phyloP scores from a whole-genome alignment of 2,888 invertebrate genomes.

The Brachyptera risi region DNA sequence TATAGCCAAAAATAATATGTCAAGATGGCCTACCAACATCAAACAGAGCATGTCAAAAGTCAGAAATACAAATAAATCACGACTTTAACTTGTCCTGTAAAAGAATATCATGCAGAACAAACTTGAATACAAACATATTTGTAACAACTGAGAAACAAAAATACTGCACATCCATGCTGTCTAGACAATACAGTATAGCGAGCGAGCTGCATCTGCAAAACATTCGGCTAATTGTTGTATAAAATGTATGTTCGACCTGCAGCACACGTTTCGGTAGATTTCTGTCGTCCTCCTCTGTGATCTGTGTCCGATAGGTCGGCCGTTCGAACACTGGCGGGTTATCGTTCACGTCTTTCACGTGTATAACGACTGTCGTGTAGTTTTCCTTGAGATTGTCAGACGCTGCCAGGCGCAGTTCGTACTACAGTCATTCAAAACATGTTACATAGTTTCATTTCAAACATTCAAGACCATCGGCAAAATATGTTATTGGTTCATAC shows the following conservation, averaged over 20 bases:
- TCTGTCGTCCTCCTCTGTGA: conserved; percentile 93
- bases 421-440: too few species aligned
- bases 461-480: too few species aligned
- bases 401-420: conserved; percentile 89
- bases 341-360: conserved; percentile 97
- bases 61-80: too few species aligned
- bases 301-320: conserved; percentile 91
- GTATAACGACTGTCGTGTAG: conserved; percentile 93
- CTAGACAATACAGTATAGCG: too few species aligned
- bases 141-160: neutral
- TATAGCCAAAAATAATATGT: too few species aligned
- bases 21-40: too few species aligned
- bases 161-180: neutral
- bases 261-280: conserved; percentile 90
- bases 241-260: conserved; percentile 55
- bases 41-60: too few species aligned
- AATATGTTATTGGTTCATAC: too few species aligned
- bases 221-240: too few species aligned
- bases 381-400: conserved; percentile 97
- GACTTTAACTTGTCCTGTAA: too few species aligned
- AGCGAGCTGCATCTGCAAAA: conserved; percentile 5
- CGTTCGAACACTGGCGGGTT: conserved; percentile 95
- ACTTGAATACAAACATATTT: neutral
- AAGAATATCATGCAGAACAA: too few species aligned
- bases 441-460: too few species aligned